Evolutionary conservation across 1,140 invertebrate species (phyloP), one percentile per base, ranked within the genome.

Genomic region (Akabosia matsudoensis): DNA sequence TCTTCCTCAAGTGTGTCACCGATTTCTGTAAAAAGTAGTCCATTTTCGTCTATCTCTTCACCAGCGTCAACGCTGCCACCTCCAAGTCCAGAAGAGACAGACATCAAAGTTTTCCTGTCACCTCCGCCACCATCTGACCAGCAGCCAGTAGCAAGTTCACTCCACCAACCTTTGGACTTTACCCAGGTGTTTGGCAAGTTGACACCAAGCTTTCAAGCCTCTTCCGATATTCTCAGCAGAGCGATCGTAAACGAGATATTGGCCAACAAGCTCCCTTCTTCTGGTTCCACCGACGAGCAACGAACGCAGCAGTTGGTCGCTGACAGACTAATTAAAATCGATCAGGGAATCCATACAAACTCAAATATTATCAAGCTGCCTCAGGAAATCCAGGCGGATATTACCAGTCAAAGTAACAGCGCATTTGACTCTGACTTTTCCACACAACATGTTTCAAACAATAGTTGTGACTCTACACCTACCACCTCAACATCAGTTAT

Each of bases 101-200:
- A 2, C 61, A 67, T 16, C 54, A 56, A 67, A n/a, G 61, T 67
- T 7, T 30, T 67, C 1, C 28, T 67, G 13, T 7, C 31, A 67
- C 26, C 31, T 10, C 61, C 61, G 3, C 26, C 26, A 31, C 24
- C 61, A 67, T 1, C 30, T 30, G 7, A 24, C 22, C 26, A 30
- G 22, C 4, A 31, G 10, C 28, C 28, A 67, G n/a, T 31, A 67
- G 1, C 22, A 67, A n/a, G n/a, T n/a, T n/a, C n/a, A n/a, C n/a
- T n/a, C n/a, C n/a, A 30, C 61, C 61, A 67, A 22, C 61, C 61
- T 3, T 67, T 67, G 31, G 61, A 67, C 61, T 67, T 67, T 67
- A n/a, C 61, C 24, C 61, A 67, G 30, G 61, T 67, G 30, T 67
- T 67, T 67, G 61, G 61, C 61, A 67, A 67, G 61, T 30, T 67